Percentiles rank a stretch among this genome's conserved stretches.
Conservation (phyloP, 2,888 invertebrate genomes). For the Rhorus exstirpatorius region DNA sequence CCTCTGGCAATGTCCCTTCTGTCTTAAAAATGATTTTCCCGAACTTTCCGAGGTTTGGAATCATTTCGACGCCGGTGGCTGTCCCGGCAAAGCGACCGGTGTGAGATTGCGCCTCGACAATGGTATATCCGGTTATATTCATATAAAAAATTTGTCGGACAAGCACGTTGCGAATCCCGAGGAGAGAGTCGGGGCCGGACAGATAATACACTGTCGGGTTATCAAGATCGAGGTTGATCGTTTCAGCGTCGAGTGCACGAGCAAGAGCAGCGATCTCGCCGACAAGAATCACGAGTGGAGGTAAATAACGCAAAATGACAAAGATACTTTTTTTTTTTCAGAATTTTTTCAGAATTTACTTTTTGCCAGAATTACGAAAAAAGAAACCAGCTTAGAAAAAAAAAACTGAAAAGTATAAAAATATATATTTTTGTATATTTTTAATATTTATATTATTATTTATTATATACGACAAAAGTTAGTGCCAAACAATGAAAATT, state of each 20-base stretch:
- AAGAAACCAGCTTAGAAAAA: too few species aligned
- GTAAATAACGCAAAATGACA: too few species aligned
- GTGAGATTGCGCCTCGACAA: constrained; percentile 95
- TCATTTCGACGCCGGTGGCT: constrained; percentile 97
- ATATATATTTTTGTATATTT: too few species aligned
- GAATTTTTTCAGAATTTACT: constrained; percentile 22
- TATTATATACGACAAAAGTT: too few species aligned
- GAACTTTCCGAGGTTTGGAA: constrained; percentile 98
- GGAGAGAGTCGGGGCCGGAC: constrained; percentile 94
- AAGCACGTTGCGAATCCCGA: constrained; percentile 96
- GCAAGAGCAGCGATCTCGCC: constrained; percentile 94
- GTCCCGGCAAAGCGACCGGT: constrained; percentile 92
- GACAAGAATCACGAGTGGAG: constrained; percentile 96
- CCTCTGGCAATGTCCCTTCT: constrained; percentile 98
- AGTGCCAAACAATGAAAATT: too few species aligned
- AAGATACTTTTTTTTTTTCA: constrained; percentile 29
- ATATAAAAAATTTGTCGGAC: constrained; percentile 96
- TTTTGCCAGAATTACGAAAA: too few species aligned
- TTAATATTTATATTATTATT: too few species aligned
- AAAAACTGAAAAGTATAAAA: too few species aligned
- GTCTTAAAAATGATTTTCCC: constrained; percentile 96
- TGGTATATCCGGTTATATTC: constrained; percentile 95
- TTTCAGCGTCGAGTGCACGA: constrained; percentile 96
- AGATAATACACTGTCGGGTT: constrained; percentile 94
- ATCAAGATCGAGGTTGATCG: constrained; percentile 97